Evolutionary conservation across 2,797 vertebrate genomes (phyloP).

Genomic region (Hemitrygon akajei): DNA sequence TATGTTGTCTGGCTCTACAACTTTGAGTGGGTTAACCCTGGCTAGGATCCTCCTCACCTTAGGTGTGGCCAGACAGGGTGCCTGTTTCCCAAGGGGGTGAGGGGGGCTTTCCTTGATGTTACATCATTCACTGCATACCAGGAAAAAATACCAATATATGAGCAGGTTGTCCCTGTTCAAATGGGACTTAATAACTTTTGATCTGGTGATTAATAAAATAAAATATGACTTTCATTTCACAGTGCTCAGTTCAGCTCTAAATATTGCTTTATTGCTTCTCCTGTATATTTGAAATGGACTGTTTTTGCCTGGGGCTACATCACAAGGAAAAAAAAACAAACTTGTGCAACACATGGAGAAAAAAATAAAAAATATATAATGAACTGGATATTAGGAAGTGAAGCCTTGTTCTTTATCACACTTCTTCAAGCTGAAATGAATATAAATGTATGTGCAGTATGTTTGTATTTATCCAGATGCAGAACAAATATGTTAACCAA

Average conservation of each 20-base stretch:
- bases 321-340: not conserved
- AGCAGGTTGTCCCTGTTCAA: not conserved
- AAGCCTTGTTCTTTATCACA: not conserved
- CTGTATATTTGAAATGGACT: not conserved
- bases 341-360: not conserved
- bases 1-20: too few species aligned
- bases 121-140: too few species aligned
- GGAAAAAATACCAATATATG: not conserved
- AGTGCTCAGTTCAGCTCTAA: not conserved
- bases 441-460: not conserved
- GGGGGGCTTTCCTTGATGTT: too few species aligned
- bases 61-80: too few species aligned
- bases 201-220: not conserved
- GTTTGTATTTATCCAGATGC: not conserved
- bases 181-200: not conserved
- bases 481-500: not conserved
- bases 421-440: not conserved
- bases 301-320: not conserved
- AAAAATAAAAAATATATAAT: not conserved
- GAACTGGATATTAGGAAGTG: not conserved
- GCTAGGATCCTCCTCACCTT: too few species aligned
- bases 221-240: not conserved
- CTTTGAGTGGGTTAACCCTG: too few species aligned
- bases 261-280: not conserved
- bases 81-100: too few species aligned